Base-by-base conservation (phyloP, 2,888 invertebrate species). In the Netelia virgata region DNA sequence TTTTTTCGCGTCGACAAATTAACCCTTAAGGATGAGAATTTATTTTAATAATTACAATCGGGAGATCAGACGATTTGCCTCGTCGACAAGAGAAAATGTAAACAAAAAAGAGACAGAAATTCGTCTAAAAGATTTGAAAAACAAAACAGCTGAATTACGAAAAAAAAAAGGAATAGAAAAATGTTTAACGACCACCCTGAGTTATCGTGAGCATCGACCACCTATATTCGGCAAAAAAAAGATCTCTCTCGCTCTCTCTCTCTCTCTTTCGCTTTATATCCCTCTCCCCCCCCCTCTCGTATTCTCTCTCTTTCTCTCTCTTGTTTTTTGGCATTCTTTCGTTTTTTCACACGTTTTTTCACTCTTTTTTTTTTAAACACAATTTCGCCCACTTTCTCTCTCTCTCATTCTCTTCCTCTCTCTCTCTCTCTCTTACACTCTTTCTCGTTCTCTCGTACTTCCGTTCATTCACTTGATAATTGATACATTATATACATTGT, bases 401-500 rank as follows among this genome's bases (percentile, higher is more conserved):
- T 57, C n/a, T 66, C 9, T 57, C n/a, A 61, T 23, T 63, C 43
- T 57, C 50, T 72, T n/a, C n/a, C 55, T 66, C 9, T 57, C n/a
- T 66, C 82, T 69, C 73, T 69, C 73, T 63, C 78, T 55, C 73
- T 81, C 76, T 74, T 82, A 64, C 72, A 43, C 68, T 76, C 1
- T 55, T 20, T 61, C 55, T 55, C 59, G 63, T 43, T 81, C 72
- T 68, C 61, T 61, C 81, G 79, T 78, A 73, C 76, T 69, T 70
- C 57, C 82, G 59, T 76, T 81, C 76, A 76, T 84, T 74, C 72
- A 50, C 68, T 79, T 64, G 77, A 20, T 36, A 76, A 85, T 85
- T 85, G 85, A 59, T 85, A 86, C 83, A 85, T 83, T 86, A 86
- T 82, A 81, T 86, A 86, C 83, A 86, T 86, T 83, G 81, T 85